Conservation (phyloP, 2,888 invertebrate genomes). For the Brachylomia viminalis region DNA sequence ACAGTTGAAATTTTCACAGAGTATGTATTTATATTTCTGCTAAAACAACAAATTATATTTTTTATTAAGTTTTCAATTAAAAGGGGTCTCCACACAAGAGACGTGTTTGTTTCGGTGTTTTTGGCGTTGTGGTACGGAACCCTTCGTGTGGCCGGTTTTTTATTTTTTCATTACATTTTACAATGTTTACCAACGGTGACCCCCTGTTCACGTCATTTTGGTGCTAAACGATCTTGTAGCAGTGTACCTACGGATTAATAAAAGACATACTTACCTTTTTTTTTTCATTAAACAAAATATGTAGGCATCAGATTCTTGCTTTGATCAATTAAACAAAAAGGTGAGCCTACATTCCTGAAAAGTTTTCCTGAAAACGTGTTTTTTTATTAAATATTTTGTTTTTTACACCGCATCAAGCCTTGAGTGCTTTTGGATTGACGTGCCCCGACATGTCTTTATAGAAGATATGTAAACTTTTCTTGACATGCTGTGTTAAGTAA, state of each 20-base stretch:
- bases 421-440: constrained; percentile 46
- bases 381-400: constrained; percentile 6
- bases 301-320: background rate
- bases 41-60: no score
- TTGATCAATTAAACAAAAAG: background rate
- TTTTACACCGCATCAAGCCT: constrained; percentile 21
- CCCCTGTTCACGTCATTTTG: background rate
- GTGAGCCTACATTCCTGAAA: background rate
- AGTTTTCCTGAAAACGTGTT: background rate
- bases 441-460: constrained; percentile 20
- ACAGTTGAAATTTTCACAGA: no score
- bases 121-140: no score
- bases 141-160: no score
- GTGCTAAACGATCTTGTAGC: background rate
- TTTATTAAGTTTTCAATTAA: no score
- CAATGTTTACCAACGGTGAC: no score
- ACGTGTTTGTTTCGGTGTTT: no score
- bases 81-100: no score
- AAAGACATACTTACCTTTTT: background rate
- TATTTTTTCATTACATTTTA: no score
- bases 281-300: background rate
- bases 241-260: background rate
- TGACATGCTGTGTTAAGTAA: no score
- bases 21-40: no score
- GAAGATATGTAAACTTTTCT: no score